Evolutionary conservation across 2,888 invertebrate species (phyloP), one percentile per base, ranked within the genome.

Genomic region (Ecliptopera silaceata): DNA sequence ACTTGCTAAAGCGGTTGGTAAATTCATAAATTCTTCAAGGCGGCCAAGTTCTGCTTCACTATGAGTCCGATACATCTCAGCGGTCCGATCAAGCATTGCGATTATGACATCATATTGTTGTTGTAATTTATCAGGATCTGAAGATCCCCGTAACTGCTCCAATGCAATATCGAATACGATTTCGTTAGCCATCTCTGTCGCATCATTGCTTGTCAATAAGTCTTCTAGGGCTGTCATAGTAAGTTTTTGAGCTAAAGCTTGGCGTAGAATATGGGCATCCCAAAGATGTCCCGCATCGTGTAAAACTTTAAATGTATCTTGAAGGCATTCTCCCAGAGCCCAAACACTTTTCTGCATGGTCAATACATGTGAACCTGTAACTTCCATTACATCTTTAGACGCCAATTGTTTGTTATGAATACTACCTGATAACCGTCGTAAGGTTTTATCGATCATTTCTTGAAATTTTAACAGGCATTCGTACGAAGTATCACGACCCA

Each of bases 151-250:
- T 45, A 89, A 56, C 51, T 85, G 82, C 64, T 87, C 87, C 45
- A 88, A 67, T 5, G 76, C 74, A 48, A 88, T 70, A 66, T 84
- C 83, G 57, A 82, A 79, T 12, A 69, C 43, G 0, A 86, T 61
- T 67, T 90, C 89, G 62, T 79, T 79, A 10, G 80, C 70, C 34
- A 83, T 71, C 65, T 89, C 79, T 5, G 71, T 55, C 3, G 71
- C 55, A 69, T 90, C 90, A 59, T 89, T 70, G 59, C 50, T 80
- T 18, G 82, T 83, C 11, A 85, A 66, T 22, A 88, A 68, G 65
- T 88, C 87, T 74, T 89, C 90, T 4, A 89, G 82, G 29, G 82
- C 79, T n/a, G 84, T 77, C 45, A 84, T 75, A 3, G 83, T 84
- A 22, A 89, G 64, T 56, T 82, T 86, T 65, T 85, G 86, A 17